Evolutionary conservation across 1,140 invertebrate species (phyloP).

Genomic region (Pomacea maculata): DNA sequence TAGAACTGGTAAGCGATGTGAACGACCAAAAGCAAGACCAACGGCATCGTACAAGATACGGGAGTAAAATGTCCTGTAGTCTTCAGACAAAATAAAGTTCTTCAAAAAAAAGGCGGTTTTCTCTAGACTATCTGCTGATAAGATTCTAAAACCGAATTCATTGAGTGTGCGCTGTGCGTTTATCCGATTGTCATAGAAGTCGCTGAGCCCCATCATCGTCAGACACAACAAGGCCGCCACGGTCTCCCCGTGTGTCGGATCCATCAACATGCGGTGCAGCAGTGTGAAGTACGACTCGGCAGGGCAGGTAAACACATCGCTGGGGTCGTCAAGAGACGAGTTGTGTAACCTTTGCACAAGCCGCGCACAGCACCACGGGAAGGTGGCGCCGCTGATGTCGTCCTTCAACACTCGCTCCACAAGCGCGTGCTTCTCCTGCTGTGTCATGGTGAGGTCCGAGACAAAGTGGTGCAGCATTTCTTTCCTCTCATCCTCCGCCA

Average conservation of each 20-base stretch:
- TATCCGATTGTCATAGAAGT: neutral
- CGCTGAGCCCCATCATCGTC: constrained; percentile 10
- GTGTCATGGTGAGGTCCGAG: neutral
- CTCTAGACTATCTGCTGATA: neutral
- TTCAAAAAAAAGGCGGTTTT: constrained; percentile 1
- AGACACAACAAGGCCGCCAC: constrained; percentile 12
- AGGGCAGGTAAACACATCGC: neutral
- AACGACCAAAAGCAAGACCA: constrained; percentile 4
- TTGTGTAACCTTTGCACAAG: constrained; percentile 1
- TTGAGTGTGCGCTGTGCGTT: neutral
- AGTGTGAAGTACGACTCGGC: constrained; percentile 6
- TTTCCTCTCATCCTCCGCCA: neutral
- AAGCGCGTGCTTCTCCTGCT: neutral
- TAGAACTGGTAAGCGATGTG: neutral
- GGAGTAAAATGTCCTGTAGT: neutral
- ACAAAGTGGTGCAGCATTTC: neutral
- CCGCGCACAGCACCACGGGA: constrained; percentile 16
- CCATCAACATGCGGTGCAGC: constrained; percentile 1
- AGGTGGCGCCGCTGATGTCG: constrained; percentile 10
- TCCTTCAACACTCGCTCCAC: constrained; percentile 1
- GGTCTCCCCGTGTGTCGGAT: neutral
- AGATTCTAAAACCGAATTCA: neutral
- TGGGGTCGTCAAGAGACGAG: neutral
- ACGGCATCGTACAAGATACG: constrained; percentile 15
- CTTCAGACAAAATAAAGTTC: neutral